These are phyloP conservation scores for Brachionus plicatilis DNA, from an alignment of 1,140 invertebrate genomes.

Conservation along the genomic window DNA sequence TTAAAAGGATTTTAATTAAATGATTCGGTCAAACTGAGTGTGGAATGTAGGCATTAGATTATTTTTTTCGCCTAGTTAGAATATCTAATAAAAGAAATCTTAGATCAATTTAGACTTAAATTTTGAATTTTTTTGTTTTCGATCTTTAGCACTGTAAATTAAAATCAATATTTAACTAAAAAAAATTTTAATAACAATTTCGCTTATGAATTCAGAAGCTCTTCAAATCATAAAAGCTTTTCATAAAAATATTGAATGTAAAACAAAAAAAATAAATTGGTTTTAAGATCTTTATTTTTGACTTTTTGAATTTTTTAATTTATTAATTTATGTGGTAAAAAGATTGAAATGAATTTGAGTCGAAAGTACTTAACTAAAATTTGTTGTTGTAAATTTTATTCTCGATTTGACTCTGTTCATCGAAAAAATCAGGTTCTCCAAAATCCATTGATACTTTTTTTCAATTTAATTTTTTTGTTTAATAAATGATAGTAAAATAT, in stretches of 20 bases:
- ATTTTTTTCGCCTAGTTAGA: not conserved
- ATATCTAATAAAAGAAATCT: not conserved
- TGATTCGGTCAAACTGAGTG: not conserved
- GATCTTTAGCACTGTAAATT: not conserved
- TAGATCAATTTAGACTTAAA: not conserved
- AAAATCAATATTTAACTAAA: not conserved
- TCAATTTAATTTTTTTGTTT: too few relatives aligned
- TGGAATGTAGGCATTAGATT: not conserved
- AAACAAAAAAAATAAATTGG: not conserved
- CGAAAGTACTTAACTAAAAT: too few relatives aligned
- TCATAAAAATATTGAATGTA: not conserved
- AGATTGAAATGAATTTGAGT: too few relatives aligned
- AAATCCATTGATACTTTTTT: not conserved
- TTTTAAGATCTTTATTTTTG: too few relatives aligned
- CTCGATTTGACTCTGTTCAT: not conserved
- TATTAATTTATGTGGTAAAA: too few relatives aligned
- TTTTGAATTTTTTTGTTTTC: not conserved
- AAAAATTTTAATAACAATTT: not conserved
- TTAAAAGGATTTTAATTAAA: not conserved
- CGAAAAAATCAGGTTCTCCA: not conserved
- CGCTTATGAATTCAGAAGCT: not conserved
- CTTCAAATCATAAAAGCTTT: not conserved
- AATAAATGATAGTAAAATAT: too few relatives aligned
- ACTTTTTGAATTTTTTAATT: too few relatives aligned
- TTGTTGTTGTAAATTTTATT: not conserved